These are phyloP conservation scores for Lagocephalus sceleratus DNA, from an alignment of 2,797 vertebrate species.

Conservation along the genomic window DNA sequence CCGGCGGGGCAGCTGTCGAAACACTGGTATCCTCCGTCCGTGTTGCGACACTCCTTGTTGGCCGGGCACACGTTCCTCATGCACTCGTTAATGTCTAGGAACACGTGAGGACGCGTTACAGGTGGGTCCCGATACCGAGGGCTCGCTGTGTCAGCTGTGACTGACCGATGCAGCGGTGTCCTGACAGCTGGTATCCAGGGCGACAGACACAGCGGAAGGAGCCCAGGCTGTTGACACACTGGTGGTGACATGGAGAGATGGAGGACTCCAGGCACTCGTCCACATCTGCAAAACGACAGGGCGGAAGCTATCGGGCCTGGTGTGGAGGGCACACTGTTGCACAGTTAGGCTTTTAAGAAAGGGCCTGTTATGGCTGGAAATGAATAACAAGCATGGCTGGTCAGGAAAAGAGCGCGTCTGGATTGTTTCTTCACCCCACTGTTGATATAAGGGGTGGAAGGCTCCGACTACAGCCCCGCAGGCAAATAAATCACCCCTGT, in stretches of 20 bases:
- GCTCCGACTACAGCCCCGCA: too few species aligned
- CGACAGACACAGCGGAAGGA: slow-evolving; percentile 81
- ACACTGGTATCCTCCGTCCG: slow-evolving; percentile 81
- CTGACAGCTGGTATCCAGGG: slow-evolving; percentile 79
- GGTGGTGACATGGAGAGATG: slow-evolving; percentile 81
- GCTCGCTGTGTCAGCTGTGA: background rate
- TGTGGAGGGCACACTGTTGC: too few species aligned
- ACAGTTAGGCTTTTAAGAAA: too few species aligned
- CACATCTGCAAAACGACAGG: slow-evolving; percentile 70
- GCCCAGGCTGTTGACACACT: slow-evolving; percentile 81
- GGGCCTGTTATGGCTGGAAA: too few species aligned
- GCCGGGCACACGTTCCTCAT: slow-evolving; percentile 75
- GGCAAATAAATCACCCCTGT: too few species aligned
- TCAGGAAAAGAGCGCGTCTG: too few species aligned
- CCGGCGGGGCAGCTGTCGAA: slow-evolving; percentile 79
- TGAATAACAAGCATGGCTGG: too few species aligned
- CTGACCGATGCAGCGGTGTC: slow-evolving; percentile 75
- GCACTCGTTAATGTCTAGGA: slow-evolving; percentile 82
- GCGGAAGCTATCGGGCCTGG: too few species aligned
- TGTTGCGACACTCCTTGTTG: slow-evolving; percentile 80
- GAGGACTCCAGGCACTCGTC: slow-evolving; percentile 82
- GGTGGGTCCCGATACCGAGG: background rate
- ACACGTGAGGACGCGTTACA: slow-evolving; percentile 3
- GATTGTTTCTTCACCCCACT: too few species aligned
- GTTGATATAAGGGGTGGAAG: too few species aligned